These are phyloP conservation scores for Bombus pascuorum DNA, from an alignment of 1,140 invertebrate genomes.

Conservation along the genomic window DNA sequence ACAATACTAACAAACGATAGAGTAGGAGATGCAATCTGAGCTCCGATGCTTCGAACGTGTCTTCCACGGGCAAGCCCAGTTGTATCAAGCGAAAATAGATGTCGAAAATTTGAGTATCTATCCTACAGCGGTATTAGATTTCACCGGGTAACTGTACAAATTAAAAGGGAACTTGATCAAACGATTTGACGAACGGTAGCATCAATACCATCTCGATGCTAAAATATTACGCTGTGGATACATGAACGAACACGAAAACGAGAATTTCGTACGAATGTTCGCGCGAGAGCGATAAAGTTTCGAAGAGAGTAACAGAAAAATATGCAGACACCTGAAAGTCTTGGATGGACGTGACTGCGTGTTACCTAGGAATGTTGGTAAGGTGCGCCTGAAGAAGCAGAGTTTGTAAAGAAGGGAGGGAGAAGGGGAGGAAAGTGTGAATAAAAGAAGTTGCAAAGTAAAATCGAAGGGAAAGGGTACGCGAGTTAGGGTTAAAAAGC, in stretches of 20 bases:
- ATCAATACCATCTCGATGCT: background rate
- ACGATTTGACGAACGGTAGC: background rate
- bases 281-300: background rate
- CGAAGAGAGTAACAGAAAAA: background rate
- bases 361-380: background rate
- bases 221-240: background rate
- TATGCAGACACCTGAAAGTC: background rate
- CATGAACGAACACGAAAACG: background rate
- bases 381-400: background rate
- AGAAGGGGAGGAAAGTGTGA: background rate
- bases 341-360: background rate
- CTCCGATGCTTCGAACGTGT: no score
- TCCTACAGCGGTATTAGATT: no score
- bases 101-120: no score
- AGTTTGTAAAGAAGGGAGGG: background rate
- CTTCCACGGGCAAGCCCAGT: no score
- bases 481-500: background rate
- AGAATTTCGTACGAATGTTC: background rate
- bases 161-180: background rate
- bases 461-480: background rate
- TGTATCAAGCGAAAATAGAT: no score
- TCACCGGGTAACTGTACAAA: background rate
- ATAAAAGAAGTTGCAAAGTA: background rate
- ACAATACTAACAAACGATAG: no score
- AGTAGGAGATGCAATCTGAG: no score